These are phyloP conservation scores for Rhadina sibilatrix DNA, from an alignment of 2,113 vertebrate genomes.

Conservation along the genomic window DNA sequence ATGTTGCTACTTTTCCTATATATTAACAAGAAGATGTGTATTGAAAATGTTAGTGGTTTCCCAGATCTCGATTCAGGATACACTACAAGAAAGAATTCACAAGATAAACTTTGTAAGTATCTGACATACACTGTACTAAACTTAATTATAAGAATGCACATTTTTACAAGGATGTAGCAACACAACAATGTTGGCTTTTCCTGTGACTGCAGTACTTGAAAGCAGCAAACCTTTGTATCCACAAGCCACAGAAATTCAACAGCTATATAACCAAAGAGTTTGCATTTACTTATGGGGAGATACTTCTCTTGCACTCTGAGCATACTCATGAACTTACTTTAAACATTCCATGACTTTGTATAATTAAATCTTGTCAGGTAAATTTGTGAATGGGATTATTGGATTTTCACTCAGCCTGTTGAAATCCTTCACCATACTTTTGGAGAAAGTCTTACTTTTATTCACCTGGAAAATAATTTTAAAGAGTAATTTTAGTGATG, in stretches of 20 bases:
- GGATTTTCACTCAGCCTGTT: neutral
- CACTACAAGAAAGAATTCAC: slow-evolving; percentile 79
- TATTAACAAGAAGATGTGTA: slow-evolving; percentile 95
- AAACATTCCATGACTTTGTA: neutral
- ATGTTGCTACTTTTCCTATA: slow-evolving; percentile 94
- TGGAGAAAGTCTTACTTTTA: neutral
- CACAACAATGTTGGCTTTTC: neutral
- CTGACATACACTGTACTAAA: neutral
- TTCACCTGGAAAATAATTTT: neutral
- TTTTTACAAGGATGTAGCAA: neutral
- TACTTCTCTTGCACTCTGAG: neutral
- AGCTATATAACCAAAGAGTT: neutral
- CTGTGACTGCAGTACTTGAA: neutral
- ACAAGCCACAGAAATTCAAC: neutral
- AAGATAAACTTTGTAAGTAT: slow-evolving; percentile 83
- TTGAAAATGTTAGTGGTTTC: slow-evolving; percentile 88
- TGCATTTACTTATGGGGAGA: neutral
- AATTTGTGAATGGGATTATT: neutral
- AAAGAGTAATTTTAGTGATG: neutral
- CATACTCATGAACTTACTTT: neutral
- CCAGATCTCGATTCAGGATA: slow-evolving; percentile 88
- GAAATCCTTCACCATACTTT: neutral
- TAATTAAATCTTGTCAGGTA: neutral
- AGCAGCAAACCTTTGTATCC: neutral
- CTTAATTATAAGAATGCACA: neutral